phyloP scores from a whole-genome alignment of 1,140 invertebrate genomes.

The Cyrtorhinus lividipennis region DNA sequence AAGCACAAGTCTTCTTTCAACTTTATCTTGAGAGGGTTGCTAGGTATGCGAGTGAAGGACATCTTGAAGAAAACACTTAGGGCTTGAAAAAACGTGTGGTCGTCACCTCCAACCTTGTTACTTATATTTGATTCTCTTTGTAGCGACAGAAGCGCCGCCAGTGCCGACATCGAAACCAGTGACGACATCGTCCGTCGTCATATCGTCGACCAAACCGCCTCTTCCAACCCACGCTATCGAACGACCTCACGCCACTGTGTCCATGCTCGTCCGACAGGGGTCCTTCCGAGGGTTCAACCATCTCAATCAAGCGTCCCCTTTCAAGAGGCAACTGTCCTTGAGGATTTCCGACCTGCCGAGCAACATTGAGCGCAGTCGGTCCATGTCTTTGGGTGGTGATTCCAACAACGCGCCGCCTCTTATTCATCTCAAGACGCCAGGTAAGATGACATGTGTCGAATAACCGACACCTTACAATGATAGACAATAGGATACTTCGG shows the following conservation, averaged over 20 bases:
- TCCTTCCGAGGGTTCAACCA: conserved; percentile 56
- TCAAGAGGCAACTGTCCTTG: conserved; percentile 89
- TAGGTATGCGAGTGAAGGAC: too few relatives aligned
- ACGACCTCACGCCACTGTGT: conserved; percentile 82
- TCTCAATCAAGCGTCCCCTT: conserved; percentile 70
- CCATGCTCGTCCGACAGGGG: conserved; percentile 73
- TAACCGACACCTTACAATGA: too few relatives aligned
- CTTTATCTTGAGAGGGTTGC: too few relatives aligned
- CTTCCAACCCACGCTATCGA: conserved; percentile 77
- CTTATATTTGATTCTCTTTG: background rate
- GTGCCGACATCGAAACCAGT: conserved; percentile 9
- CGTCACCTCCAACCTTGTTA: too few relatives aligned
- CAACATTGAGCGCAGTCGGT: conserved; percentile 65
- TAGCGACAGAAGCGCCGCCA: conserved; percentile 20
- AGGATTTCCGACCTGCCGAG: conserved; percentile 86
- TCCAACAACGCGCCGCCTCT: conserved; percentile 32
- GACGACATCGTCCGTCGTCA: background rate
- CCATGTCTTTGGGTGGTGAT: conserved; percentile 39
- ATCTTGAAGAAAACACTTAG: too few relatives aligned
- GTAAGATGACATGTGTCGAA: too few relatives aligned
- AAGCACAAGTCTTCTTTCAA: too few relatives aligned
- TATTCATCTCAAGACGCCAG: conserved; percentile 36
- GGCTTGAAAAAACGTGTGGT: too few relatives aligned
- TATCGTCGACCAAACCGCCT: conserved; percentile 12
- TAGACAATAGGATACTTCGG: too few relatives aligned